These are phyloP conservation scores for Sminthopsis crassicaudata DNA, from an alignment of 2,113 vertebrate species.

Conservation along the genomic window DNA sequence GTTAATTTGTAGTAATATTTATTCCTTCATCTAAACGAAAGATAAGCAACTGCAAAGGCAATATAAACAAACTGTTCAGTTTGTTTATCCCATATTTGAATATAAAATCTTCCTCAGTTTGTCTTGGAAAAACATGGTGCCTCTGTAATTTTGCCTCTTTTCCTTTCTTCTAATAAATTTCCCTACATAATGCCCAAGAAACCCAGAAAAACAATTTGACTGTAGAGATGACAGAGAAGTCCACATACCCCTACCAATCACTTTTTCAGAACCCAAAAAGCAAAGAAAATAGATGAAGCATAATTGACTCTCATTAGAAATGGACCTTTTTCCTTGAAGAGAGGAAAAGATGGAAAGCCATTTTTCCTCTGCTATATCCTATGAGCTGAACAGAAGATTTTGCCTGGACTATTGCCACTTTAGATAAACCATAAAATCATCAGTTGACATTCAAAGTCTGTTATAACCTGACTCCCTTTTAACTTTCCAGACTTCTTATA, in stretches of 20 bases:
- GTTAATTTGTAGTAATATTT: neutral
- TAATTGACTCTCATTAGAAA: neutral
- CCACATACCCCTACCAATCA: neutral
- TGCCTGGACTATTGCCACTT: neutral
- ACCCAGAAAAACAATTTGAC: neutral
- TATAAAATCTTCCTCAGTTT: neutral
- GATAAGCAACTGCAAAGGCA: neutral
- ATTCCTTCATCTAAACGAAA: neutral
- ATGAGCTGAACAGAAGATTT: neutral
- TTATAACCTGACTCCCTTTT: neutral
- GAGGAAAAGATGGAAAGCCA: neutral
- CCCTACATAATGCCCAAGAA: neutral
- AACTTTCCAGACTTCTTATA: neutral
- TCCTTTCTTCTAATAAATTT: neutral
- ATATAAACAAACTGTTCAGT: neutral
- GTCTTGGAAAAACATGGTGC: neutral
- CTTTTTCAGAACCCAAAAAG: neutral
- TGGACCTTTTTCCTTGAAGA: neutral
- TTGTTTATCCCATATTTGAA: neutral
- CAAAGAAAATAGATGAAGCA: neutral
- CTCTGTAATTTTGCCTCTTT: neutral
- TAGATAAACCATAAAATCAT: neutral
- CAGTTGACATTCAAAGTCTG: neutral
- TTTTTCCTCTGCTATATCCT: neutral
- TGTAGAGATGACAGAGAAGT: neutral